Evolutionary conservation across 2,888 invertebrate species (phyloP).

Genomic region (Pecten maximus): DNA sequence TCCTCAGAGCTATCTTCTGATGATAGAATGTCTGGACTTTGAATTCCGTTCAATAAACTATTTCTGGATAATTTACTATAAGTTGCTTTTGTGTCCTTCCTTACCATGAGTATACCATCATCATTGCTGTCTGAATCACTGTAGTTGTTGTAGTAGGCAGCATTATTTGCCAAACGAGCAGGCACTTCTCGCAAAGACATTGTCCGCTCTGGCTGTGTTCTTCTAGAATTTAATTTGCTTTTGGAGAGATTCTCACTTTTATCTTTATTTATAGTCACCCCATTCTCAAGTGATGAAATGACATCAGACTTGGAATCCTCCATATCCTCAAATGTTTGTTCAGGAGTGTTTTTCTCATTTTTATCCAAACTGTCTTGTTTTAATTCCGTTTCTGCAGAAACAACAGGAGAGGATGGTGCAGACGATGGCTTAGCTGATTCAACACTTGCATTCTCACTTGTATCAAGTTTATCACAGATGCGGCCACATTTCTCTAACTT

Average conservation of each 20-base stretch:
- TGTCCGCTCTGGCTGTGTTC: constrained; percentile 44
- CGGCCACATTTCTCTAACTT: background rate
- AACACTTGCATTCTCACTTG: constrained; percentile 20
- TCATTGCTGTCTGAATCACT: constrained; percentile 57
- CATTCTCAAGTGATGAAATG: background rate
- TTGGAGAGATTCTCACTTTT: constrained; percentile 28
- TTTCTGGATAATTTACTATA: constrained; percentile 49
- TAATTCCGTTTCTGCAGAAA: background rate
- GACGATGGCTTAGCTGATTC: constrained; percentile 5
- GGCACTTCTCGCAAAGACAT: constrained; percentile 47
- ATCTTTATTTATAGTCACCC: background rate
- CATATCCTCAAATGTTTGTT: background rate
- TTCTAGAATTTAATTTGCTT: background rate
- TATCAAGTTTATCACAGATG: constrained; percentile 14
- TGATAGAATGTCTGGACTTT: constrained; percentile 6
- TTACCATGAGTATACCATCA: constrained; percentile 59
- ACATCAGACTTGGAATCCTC: background rate
- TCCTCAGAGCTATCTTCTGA: background rate
- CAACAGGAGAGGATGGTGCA: background rate
- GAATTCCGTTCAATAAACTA: constrained; percentile 10
- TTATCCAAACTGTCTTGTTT: background rate
- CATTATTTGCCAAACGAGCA: constrained; percentile 49
- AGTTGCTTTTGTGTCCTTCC: constrained; percentile 61
- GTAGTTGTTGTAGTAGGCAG: constrained; percentile 38
- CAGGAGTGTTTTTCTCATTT: background rate